A percentile compares a stretch with the other conserved stretches of the same genome.
These are phyloP conservation scores for Sinocyclocheilus rhinocerous DNA, from an alignment of 2,113 vertebrate genomes.

Conservation along the genomic window DNA sequence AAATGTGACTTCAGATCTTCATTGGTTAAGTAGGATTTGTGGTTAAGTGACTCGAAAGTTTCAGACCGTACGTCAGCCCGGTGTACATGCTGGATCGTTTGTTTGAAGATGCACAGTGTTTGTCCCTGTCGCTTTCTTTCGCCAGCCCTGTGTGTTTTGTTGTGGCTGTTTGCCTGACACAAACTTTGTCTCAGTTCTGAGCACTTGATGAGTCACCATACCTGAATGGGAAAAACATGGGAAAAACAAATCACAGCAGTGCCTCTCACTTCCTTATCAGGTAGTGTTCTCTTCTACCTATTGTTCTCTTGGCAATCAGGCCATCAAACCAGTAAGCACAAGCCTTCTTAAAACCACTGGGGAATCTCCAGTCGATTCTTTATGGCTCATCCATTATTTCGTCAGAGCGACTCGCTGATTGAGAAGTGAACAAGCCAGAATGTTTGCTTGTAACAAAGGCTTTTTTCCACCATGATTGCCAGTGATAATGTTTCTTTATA, in stretches of 20 bases:
- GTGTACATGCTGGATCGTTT: background rate
- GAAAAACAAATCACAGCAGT: conserved; percentile 42
- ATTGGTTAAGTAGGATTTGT: conserved; percentile 21
- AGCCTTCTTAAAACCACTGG: conserved; percentile 16
- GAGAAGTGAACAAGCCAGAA: conserved; percentile 48
- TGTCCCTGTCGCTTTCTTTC: conserved; percentile 30
- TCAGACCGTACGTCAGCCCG: conserved; percentile 25
- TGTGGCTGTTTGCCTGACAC: conserved; percentile 49
- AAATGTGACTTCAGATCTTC: conserved; percentile 2
- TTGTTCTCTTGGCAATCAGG: conserved; percentile 36
- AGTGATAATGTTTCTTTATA: conserved; percentile 56
- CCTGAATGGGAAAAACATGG: conserved; percentile 46
- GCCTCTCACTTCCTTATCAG: conserved; percentile 44
- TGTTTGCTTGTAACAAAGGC: conserved; percentile 46
- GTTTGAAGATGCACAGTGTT: conserved; percentile 31
- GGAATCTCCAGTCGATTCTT: conserved; percentile 19
- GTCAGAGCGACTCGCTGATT: conserved; percentile 17
- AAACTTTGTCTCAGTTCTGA: conserved; percentile 42
- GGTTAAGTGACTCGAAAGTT: conserved; percentile 25
- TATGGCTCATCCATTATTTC: conserved; percentile 17
- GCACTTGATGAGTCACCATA: conserved; percentile 25
- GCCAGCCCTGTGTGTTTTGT: conserved; percentile 37
- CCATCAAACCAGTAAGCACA: conserved; percentile 34
- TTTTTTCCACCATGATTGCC: conserved; percentile 59
- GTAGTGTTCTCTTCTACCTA: conserved; percentile 29